Evolutionary conservation across 1,140 invertebrate genomes (phyloP).

Genomic region (Maconellicoccus hirsutus): DNA sequence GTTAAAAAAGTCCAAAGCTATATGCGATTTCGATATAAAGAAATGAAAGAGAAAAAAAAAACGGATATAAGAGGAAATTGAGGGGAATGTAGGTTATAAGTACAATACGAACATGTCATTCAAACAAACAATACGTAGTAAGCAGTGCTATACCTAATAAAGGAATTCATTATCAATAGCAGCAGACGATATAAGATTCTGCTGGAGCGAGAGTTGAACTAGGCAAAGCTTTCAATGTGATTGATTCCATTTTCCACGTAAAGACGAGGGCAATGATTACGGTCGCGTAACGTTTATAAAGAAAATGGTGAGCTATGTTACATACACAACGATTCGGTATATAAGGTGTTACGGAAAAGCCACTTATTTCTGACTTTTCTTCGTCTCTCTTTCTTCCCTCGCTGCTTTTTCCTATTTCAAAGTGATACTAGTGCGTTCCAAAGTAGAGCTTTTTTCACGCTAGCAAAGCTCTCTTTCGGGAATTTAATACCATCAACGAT

Average conservation of each 20-base stretch:
- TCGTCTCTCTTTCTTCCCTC: neutral
- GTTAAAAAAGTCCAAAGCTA: too few species aligned
- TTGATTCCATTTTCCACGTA: neutral
- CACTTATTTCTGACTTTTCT: slow-evolving; percentile 5
- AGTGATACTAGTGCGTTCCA: too few species aligned
- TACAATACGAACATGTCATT: slow-evolving; percentile 1
- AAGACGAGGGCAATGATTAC: neutral
- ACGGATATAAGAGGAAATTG: neutral
- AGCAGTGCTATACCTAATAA: neutral
- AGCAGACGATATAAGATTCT: neutral
- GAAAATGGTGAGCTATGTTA: neutral
- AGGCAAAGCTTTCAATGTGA: neutral
- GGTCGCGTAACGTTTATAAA: neutral
- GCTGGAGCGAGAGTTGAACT: neutral
- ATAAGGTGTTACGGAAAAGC: neutral
- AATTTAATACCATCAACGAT: too few species aligned
- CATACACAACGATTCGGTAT: neutral
- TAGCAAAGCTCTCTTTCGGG: too few species aligned
- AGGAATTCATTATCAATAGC: neutral
- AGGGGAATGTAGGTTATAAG: slow-evolving; percentile 6
- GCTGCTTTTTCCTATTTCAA: too few species aligned
- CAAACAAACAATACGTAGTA: neutral
- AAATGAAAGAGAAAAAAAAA: neutral
- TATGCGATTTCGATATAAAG: neutral
- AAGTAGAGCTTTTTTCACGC: too few species aligned